These are phyloP conservation scores for Euphydryas editha DNA, from an alignment of 2,888 invertebrate species.

Conservation along the genomic window DNA sequence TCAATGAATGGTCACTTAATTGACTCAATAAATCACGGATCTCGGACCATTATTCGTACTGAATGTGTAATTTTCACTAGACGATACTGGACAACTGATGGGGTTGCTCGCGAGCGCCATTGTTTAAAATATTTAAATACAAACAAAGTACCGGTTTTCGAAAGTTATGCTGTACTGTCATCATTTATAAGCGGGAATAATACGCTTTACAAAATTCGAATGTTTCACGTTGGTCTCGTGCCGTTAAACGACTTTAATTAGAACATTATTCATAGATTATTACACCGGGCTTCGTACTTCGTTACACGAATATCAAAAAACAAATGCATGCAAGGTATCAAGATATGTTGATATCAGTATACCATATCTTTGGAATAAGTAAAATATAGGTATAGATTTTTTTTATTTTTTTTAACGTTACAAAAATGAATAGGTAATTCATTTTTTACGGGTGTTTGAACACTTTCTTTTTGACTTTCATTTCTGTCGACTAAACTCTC, in stretches of 20 bases:
- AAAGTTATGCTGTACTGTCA: conserved; percentile 52
- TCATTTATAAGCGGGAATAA: conserved; percentile 49
- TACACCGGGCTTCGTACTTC: conserved; percentile 4
- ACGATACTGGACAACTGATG: conserved; percentile 64
- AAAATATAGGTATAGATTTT: too few species aligned
- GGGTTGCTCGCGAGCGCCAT: conserved; percentile 61
- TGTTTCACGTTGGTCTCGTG: conserved; percentile 60
- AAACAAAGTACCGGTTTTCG: conserved; percentile 60
- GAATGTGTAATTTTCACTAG: conserved; percentile 45
- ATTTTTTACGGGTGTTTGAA: too few species aligned
- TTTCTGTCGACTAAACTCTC: too few species aligned
- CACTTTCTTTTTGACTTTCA: too few species aligned
- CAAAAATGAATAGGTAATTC: too few species aligned
- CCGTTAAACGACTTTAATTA: conserved; percentile 57
- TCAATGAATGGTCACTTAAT: conserved; percentile 78
- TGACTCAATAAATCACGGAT: conserved; percentile 74
- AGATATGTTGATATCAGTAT: too few species aligned
- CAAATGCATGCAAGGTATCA: background rate
- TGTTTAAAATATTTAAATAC: conserved; percentile 55
- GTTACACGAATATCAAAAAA: background rate
- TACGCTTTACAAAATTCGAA: conserved; percentile 54
- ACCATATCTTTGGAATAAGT: too few species aligned
- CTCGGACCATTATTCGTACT: conserved; percentile 53
- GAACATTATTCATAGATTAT: conserved; percentile 43
- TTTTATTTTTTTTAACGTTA: too few species aligned